Percentiles rank a stretch among this genome's conserved stretches.
Conservation (phyloP, 2,797 vertebrate species). For the Liparis tanakae region DNA sequence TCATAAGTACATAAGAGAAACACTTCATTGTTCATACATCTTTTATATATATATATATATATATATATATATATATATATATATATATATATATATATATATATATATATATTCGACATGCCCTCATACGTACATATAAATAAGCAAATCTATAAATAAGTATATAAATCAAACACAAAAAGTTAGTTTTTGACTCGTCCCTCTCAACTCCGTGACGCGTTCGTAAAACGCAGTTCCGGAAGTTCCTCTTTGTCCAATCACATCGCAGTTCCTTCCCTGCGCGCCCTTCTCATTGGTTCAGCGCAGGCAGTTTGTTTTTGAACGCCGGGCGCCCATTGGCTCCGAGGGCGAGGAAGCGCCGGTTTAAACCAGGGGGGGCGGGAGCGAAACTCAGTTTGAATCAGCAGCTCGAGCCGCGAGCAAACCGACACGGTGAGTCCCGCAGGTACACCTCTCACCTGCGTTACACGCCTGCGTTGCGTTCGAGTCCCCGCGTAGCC, state of each 20-base stretch:
- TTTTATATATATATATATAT: no score
- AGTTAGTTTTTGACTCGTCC: not conserved
- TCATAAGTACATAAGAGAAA: no score
- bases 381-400: constrained; percentile 62
- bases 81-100: no score
- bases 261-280: not conserved
- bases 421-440: constrained; percentile 23
- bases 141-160: no score
- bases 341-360: not conserved
- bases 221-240: not conserved
- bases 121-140: no score
- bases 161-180: not conserved
- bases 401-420: not conserved
- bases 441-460: not conserved
- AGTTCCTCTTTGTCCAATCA: constrained; percentile 63
- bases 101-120: not conserved
- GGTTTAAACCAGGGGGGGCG: constrained; percentile 82
- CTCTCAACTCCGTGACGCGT: not conserved
- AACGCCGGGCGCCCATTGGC: constrained; percentile 72
- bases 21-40: no score
- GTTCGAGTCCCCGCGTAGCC: not conserved
- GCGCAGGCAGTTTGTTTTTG: constrained; percentile 54
- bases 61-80: no score
- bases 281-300: constrained; percentile 43
- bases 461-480: rapidly evolving